Percentiles rank a stretch among this genome's conserved stretches.
Conservation (phyloP, 2,888 invertebrate species). For the Cecidostiba fungosa region DNA sequence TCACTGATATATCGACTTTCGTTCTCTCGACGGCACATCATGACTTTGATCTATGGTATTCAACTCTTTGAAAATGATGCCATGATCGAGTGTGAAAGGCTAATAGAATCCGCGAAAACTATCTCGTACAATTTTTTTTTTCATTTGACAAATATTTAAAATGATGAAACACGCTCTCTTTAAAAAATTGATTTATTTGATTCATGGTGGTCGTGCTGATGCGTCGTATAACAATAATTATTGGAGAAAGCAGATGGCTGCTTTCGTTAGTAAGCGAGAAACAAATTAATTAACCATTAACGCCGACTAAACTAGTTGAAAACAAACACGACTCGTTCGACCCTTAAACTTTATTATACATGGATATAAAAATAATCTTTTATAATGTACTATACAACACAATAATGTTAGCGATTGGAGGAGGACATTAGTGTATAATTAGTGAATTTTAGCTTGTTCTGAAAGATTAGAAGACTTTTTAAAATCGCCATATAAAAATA, state of each 20-base stretch:
- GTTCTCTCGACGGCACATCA: neutral
- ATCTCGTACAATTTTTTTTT: constrained; percentile 38
- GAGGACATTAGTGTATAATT: constrained; percentile 46
- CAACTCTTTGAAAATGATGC: neutral
- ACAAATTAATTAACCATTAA: constrained; percentile 54
- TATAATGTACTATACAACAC: constrained; percentile 63
- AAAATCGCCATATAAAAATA: constrained; percentile 62
- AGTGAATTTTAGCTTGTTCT: constrained; percentile 40
- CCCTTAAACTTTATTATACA: constrained; percentile 59
- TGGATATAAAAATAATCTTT: constrained; percentile 62
- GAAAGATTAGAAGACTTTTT: constrained; percentile 54
- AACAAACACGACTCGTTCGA: constrained; percentile 47
- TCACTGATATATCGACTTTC: constrained; percentile 23
- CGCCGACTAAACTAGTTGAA: constrained; percentile 41
- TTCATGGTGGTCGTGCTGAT: constrained; percentile 32
- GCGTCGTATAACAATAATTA: constrained; percentile 57
- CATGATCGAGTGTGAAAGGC: neutral
- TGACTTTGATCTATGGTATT: neutral
- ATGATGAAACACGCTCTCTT: constrained; percentile 35
- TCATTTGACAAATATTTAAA: constrained; percentile 35
- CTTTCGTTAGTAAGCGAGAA: constrained; percentile 54
- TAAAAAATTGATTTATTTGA: constrained; percentile 43
- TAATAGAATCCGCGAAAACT: constrained; percentile 37
- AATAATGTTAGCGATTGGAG: constrained; percentile 58
- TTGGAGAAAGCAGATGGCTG: constrained; percentile 48